Evolutionary conservation across 2,113 vertebrate species (phyloP), one percentile per base, ranked within the genome.

Genomic region (Genyomyrus donnyi): DNA sequence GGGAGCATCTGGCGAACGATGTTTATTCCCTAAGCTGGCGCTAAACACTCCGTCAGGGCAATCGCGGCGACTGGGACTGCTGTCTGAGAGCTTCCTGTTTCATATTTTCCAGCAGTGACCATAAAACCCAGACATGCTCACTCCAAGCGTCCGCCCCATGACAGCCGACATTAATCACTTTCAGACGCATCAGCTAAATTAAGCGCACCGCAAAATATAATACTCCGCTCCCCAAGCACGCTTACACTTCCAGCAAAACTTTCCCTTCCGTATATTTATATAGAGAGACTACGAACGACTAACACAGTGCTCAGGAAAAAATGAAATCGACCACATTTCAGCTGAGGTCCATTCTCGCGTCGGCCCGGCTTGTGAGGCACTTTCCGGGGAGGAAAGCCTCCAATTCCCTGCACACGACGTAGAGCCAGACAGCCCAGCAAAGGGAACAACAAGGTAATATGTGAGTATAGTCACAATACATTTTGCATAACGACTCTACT

Each of bases 161-260:
- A 80, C 74, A 80, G 74, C 74, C 35, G 31, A 80, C 74, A 80
- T 80, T 80, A 80, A 80, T 80, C 74, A 80, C 74, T 80, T 80
- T 80, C 74, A 80, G 31, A 42, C 74, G 74, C 35, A 35, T 80
- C 74, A 42, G 74, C 74, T 80, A 80, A 80, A 80, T 80, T 80
- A 80, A 80, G 35, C 74, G 4, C 35, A 42, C 74, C 17, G 15
- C 74, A 80, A 80, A 80, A 80, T 80, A 80, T 80, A 80, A 80
- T 80, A 80, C 74, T 19, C 74, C 15, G 13, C 17, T 80, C 74
- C 74, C 74, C 35, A 42, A 39, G 35, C 74, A 42, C 5, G 74
- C 74, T 42, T 80, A 80, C 13, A 80, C 31, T 42, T 80, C 35
- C 74, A 80, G 31, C 35, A 80, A 80, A 80, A 80, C 35, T 80